A percentile compares a stretch with the other conserved stretches of the same genome.
phyloP scores from a whole-genome alignment of 2,888 invertebrate species.

The Amphiduros pacificus region DNA sequence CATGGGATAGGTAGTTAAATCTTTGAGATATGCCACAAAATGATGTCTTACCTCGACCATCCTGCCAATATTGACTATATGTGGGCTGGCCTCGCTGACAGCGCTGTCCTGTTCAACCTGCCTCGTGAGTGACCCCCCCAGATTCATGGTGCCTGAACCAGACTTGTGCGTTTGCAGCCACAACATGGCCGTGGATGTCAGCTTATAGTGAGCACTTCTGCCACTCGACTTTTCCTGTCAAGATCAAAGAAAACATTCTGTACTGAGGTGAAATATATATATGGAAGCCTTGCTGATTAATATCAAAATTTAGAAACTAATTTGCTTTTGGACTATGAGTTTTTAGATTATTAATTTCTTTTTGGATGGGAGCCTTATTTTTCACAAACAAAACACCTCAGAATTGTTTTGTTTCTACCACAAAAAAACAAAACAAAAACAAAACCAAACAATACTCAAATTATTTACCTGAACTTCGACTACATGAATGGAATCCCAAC shows the following conservation, averaged over 20 bases:
- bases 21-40: too few relatives aligned
- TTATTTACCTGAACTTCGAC: conserved; percentile 80
- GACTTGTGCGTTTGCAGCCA: conserved; percentile 97
- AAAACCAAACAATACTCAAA: not conserved
- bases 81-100: conserved; percentile 91
- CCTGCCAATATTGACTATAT: conserved; percentile 97
- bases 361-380: too few relatives aligned
- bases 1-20: too few relatives aligned
- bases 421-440: not conserved
- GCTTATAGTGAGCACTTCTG: conserved; percentile 89
- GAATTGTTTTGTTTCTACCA: not conserved
- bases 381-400: not conserved
- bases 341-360: too few relatives aligned
- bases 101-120: conserved; percentile 92
- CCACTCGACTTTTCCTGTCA: conserved; percentile 86
- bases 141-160: conserved; percentile 97
- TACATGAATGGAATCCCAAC: conserved; percentile 99
- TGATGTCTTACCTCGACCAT: conserved; percentile 78
- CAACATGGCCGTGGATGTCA: conserved; percentile 98
- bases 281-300: too few relatives aligned
- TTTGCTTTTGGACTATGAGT: too few relatives aligned
- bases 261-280: too few relatives aligned
- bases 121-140: conserved; percentile 96
- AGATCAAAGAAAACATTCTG: not conserved
- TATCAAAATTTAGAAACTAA: too few relatives aligned